Percentiles rank a stretch among this genome's conserved stretches.
phyloP scores from a whole-genome alignment of 2,888 invertebrate genomes.

The Nezara viridula region DNA sequence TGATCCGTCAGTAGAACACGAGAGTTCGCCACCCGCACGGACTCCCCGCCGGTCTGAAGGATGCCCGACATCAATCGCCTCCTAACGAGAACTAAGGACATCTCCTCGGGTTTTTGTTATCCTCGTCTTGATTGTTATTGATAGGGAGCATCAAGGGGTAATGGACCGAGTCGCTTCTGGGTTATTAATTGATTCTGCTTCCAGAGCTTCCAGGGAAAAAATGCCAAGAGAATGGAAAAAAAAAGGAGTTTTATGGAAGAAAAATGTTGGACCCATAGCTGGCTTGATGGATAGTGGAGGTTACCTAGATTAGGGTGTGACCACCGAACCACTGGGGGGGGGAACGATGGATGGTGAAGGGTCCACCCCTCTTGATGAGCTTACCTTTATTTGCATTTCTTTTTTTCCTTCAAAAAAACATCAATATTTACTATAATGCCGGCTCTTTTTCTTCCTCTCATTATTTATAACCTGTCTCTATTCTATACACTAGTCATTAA shows the following conservation, averaged over 20 bases:
- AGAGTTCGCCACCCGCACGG: background rate
- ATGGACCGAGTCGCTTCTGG: slow-evolving; percentile 23
- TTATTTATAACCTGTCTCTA: background rate
- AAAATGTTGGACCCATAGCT: slow-evolving; percentile 1
- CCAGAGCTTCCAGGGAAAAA: slow-evolving; percentile 41
- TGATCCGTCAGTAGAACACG: background rate
- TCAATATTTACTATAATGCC: background rate
- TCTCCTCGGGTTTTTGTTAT: slow-evolving; percentile 39
- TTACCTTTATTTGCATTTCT: background rate
- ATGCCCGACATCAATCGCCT: slow-evolving; percentile 1
- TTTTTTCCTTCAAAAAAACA: background rate
- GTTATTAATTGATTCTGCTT: slow-evolving; percentile 41
- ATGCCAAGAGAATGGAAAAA: background rate
- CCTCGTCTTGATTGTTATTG: slow-evolving; percentile 28
- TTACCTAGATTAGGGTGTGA: slow-evolving; percentile 15
- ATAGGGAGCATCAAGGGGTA: background rate
- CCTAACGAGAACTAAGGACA: slow-evolving; percentile 47
- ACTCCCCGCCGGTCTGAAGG: background rate
- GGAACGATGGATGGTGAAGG: background rate
- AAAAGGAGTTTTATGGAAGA: slow-evolving; percentile 42
- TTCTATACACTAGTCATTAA: background rate
- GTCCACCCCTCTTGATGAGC: background rate
- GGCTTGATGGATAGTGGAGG: slow-evolving; percentile 7
- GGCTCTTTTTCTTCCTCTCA: background rate
- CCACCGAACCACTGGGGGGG: background rate